Conservation (phyloP, 2,113 vertebrate species). For the Datnioides undecimradiatus region DNA sequence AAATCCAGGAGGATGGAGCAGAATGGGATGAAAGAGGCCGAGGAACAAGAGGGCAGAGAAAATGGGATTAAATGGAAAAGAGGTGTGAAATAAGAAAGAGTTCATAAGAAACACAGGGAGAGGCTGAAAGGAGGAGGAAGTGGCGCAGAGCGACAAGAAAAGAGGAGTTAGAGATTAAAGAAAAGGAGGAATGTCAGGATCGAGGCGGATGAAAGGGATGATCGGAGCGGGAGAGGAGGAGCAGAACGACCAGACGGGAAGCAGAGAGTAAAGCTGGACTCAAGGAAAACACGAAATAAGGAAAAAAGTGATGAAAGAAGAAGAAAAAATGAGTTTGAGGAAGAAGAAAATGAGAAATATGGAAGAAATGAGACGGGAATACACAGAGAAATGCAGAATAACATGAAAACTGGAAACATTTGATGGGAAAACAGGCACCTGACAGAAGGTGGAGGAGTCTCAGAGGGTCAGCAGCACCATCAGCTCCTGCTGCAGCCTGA, state of each 20-base stretch:
- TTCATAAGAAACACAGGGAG: slow-evolving; percentile 2
- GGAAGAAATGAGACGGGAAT: too few species aligned
- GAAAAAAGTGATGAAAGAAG: neutral
- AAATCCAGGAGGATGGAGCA: slow-evolving; percentile 5
- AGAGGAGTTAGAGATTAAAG: slow-evolving; percentile 55
- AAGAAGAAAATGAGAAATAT: too few species aligned
- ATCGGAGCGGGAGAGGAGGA: neutral
- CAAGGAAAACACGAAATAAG: neutral
- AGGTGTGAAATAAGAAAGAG: slow-evolving; percentile 58
- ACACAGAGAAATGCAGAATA: too few species aligned
- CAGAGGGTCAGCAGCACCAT: too few species aligned
- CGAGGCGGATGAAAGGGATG: slow-evolving; percentile 20
- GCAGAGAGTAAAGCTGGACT: neutral
- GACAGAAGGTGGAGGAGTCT: too few species aligned
- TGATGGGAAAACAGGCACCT: too few species aligned
- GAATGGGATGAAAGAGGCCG: slow-evolving; percentile 51
- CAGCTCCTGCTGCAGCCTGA: too few species aligned
- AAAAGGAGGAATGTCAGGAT: slow-evolving; percentile 41
- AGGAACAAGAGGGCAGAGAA: slow-evolving; percentile 31
- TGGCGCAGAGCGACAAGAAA: slow-evolving; percentile 17
- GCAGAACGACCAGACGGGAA: neutral
- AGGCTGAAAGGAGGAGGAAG: slow-evolving; percentile 51
- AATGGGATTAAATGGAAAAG: slow-evolving; percentile 66
- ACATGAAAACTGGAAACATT: too few species aligned
- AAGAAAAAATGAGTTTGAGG: too few species aligned